These are phyloP conservation scores for Tuta absoluta DNA, from an alignment of 2,888 invertebrate genomes.

Conservation along the genomic window DNA sequence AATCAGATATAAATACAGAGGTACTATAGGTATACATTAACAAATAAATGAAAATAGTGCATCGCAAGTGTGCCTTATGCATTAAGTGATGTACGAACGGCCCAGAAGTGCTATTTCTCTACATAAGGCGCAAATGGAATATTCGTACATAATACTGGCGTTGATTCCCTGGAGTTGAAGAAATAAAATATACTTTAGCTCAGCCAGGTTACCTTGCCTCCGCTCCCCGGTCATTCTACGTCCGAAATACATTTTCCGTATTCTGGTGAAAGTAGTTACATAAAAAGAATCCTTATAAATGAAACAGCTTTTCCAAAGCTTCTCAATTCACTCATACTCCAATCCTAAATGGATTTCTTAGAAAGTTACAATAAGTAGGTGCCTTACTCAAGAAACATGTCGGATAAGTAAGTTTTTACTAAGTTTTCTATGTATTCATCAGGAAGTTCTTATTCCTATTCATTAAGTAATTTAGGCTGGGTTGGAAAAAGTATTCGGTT, in stretches of 20 bases:
- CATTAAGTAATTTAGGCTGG: background rate
- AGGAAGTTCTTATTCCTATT: background rate
- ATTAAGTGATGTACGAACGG: background rate
- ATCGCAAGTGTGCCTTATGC: background rate
- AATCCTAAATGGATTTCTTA: constrained; percentile 4
- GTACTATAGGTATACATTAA: too few species aligned
- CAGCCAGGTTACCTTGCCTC: background rate
- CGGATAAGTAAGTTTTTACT: background rate
- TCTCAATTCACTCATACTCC: constrained; percentile 8
- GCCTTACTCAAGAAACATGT: background rate
- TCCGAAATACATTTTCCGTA: background rate
- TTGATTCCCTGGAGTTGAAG: background rate
- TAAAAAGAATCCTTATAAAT: constrained; percentile 11
- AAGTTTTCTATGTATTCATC: background rate
- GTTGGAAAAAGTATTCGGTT: background rate
- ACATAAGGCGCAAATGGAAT: constrained; percentile 2
- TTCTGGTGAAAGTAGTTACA: background rate
- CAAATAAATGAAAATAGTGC: background rate
- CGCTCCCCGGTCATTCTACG: background rate
- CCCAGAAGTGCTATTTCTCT: constrained; percentile 1
- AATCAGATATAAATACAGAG: too few species aligned
- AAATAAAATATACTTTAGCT: constrained; percentile 2
- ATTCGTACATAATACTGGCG: constrained; percentile 3
- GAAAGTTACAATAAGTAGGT: background rate
- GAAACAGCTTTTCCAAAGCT: constrained; percentile 4